Base-by-base conservation (phyloP, 2,113 vertebrate genomes). In the Chionodraco myersi region DNA sequence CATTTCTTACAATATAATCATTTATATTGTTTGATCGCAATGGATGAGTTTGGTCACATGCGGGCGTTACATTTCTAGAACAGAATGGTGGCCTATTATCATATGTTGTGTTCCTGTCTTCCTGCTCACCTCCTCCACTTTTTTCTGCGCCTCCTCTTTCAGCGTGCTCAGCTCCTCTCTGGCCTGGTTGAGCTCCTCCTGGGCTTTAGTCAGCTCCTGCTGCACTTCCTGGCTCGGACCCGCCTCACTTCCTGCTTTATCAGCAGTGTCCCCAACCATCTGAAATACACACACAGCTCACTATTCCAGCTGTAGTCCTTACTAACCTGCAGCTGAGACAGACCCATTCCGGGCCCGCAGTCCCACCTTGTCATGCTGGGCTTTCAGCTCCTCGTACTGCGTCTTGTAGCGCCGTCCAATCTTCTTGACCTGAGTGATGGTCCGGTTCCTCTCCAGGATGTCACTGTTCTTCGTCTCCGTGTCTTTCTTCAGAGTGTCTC, bases 401-500 rank as follows among this genome's bases (percentile, higher is more conserved):
- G 96, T 97, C 92, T 99, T 99, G 90, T 99, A 99, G 26, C 97
- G 94, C 6, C 98, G 96, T 4, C 97, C 98, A 0, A 99, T 98
- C 94, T 99, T 99, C 94, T 98, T 99, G 77, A 99, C 98, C 87
- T 99, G 98, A 18, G 95, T 97, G 90, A 99, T 99, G 60, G 97
- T 99, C 94, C 95, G 98, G 48, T 95, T 91, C 91, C 98, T 99
- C 88, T 99, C 98, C 85, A 97, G 94, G 70, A 99, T 96, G 61
- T 99, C 97, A 34, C 91, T 83, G 64, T 91, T 94, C 92, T 96
- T 98, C 7, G 90, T 83, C 77, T 97, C 96, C 54, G 96, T 16
- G 0, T 97, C 96, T 82, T 97, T 98, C 85, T 97, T 97, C 18
- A 96, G 81, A 9, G 49, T 63, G 63, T 99, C 97, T 73, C 95